Evolutionary conservation across 2,113 vertebrate genomes (phyloP).

Genomic region (Ivindomyrus marchei): DNA sequence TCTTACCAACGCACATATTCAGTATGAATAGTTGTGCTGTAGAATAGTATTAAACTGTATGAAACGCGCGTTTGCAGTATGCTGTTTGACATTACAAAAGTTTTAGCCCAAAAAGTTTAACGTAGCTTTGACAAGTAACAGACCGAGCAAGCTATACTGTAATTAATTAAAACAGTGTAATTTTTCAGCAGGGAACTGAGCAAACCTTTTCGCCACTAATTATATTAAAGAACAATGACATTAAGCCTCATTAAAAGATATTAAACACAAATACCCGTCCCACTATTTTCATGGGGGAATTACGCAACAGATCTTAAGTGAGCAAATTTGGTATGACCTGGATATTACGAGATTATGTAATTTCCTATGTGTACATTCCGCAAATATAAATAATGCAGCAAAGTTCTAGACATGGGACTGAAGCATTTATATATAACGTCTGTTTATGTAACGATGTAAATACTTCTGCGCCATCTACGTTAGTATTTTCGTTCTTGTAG

Average conservation of each 20-base stretch:
- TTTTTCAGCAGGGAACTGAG: neutral
- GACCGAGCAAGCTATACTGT: neutral
- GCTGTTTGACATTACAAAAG: neutral
- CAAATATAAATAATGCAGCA: neutral
- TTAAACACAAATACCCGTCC: neutral
- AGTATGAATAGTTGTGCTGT: neutral
- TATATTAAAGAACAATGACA: slow-evolving; percentile 3
- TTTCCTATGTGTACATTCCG: neutral
- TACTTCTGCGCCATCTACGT: neutral
- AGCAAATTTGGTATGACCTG: neutral
- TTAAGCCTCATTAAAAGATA: neutral
- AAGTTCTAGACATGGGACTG: neutral
- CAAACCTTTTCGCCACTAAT: neutral
- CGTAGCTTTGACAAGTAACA: neutral
- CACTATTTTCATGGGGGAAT: neutral
- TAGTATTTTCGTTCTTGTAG: neutral
- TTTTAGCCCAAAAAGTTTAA: neutral
- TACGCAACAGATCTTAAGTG: neutral
- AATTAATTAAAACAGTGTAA: neutral
- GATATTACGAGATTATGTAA: neutral
- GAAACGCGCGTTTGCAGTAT: neutral
- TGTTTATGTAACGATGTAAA: neutral
- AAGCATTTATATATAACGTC: neutral
- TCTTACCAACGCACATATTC: neutral
- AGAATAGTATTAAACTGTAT: neutral